Evolutionary conservation across 2,113 vertebrate species (phyloP).

Genomic region (Pseudopipra pipra): DNA sequence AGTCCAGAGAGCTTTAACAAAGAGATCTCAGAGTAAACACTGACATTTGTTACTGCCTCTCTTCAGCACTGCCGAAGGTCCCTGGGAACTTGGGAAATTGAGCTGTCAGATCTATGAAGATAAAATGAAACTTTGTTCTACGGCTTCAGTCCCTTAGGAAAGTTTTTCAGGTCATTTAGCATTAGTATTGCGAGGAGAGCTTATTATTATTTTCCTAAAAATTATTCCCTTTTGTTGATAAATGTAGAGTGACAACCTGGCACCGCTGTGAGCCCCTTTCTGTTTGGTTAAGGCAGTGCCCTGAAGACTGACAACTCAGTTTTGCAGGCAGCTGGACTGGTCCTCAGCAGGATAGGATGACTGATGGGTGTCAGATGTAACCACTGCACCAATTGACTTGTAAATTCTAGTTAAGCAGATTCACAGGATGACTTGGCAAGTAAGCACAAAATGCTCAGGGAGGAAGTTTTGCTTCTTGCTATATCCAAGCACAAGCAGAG

Average conservation of each 20-base stretch:
- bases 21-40: slow-evolving; percentile 45
- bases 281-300: not conserved
- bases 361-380: not conserved
- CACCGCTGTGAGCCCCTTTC: not conserved
- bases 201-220: slow-evolving; percentile 42
- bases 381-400: not conserved
- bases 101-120: slow-evolving; percentile 61
- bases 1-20: slow-evolving; percentile 44
- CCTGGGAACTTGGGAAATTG: slow-evolving; percentile 48
- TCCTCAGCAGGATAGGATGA: not conserved
- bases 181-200: not conserved
- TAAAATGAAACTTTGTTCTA: slow-evolving; percentile 59
- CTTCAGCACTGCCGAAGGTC: slow-evolving; percentile 27
- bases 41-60: slow-evolving; percentile 54
- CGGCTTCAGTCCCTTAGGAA: slow-evolving; percentile 30
- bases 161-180: slow-evolving; percentile 39
- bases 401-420: not conserved
- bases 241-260: slow-evolving; percentile 10
- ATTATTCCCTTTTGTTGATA: slow-evolving; percentile 5
- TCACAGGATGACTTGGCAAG: not conserved
- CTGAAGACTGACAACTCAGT: not conserved
- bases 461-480: not conserved
- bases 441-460: not conserved
- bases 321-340: not conserved
- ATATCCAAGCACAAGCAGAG: not conserved